Percentiles rank a stretch among this genome's conserved stretches.
phyloP scores from a whole-genome alignment of 2,113 vertebrate genomes.

The Pedionomus torquatus region DNA sequence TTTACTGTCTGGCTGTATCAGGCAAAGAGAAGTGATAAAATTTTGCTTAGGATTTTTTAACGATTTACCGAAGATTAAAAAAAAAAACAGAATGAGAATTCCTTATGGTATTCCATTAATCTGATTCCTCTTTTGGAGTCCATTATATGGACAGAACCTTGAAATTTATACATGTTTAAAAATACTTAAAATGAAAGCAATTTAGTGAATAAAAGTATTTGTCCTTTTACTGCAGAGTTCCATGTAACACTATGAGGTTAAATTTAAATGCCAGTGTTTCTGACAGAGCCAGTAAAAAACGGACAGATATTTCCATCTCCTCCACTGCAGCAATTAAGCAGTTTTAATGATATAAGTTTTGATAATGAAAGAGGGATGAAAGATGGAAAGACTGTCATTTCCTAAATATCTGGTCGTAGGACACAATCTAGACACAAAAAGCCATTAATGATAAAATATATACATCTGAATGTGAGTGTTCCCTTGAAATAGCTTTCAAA shows the following conservation, averaged over 20 bases:
- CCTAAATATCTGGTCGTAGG: neutral
- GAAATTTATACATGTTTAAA: accelerated
- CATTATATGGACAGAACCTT: neutral
- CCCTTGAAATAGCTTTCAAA: neutral
- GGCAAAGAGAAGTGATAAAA: neutral
- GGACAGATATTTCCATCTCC: neutral
- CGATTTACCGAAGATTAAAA: neutral
- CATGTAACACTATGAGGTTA: neutral
- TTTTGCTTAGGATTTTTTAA: neutral
- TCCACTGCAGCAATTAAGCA: neutral
- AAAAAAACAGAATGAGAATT: neutral
- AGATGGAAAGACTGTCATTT: neutral
- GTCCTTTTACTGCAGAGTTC: neutral
- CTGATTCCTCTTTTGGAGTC: neutral
- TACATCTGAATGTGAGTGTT: neutral
- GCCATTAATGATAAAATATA: neutral
- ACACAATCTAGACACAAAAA: neutral
- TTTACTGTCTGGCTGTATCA: neutral
- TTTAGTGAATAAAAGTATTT: neutral
- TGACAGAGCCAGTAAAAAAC: neutral
- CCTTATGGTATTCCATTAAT: neutral
- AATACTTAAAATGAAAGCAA: neutral
- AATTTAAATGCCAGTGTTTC: neutral
- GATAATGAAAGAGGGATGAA: neutral
- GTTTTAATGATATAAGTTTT: neutral